These are phyloP conservation scores for Sarcoramphus papa DNA, from an alignment of 2,797 vertebrate genomes.

Conservation along the genomic window DNA sequence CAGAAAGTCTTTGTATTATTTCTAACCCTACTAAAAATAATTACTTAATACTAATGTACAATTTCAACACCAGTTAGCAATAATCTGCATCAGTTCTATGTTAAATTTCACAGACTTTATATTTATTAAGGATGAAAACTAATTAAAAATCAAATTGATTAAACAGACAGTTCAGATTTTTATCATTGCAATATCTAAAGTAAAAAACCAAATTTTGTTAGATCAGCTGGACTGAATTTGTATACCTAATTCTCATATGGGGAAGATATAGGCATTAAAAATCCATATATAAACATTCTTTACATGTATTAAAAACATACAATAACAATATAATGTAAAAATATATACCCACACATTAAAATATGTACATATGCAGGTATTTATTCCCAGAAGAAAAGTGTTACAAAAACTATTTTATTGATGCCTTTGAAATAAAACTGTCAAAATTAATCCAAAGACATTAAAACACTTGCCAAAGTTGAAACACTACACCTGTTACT, in stretches of 20 bases:
- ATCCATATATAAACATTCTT: neutral
- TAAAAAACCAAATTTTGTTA: neutral
- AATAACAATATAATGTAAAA: neutral
- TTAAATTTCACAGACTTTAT: neutral
- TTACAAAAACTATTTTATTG: neutral
- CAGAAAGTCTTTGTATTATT: neutral
- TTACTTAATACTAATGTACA: neutral
- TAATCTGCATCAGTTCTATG: neutral
- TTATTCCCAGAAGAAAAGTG: neutral
- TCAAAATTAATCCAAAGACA: neutral
- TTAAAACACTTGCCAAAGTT: neutral
- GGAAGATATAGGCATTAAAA: neutral
- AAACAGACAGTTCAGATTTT: neutral
- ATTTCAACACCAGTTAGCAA: neutral
- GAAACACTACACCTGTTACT: slow-evolving; percentile 27
- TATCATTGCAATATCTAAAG: neutral
- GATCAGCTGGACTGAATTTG: neutral
- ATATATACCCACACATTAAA: neutral
- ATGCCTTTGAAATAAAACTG: neutral
- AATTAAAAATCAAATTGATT: neutral
- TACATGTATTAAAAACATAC: neutral
- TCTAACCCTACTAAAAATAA: neutral
- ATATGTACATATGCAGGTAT: neutral
- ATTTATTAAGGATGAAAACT: neutral
- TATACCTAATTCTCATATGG: neutral